These are phyloP conservation scores for Oncorhynchus keta DNA, from an alignment of 2,113 vertebrate genomes.

Conservation along the genomic window DNA sequence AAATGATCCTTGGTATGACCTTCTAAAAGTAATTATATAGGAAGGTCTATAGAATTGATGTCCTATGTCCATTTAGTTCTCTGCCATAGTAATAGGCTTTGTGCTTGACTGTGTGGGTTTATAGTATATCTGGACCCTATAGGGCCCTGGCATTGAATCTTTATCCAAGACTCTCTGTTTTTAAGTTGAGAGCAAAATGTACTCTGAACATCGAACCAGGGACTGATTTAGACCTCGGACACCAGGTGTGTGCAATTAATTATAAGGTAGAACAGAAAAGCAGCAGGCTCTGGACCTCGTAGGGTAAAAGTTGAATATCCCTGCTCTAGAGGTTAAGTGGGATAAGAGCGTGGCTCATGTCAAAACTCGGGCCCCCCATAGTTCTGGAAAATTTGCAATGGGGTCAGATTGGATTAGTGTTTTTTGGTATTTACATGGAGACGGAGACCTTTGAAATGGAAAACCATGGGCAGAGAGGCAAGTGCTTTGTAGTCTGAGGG, in stretches of 20 bases:
- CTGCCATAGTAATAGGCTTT: conserved; percentile 37
- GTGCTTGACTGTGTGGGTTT: conserved; percentile 42
- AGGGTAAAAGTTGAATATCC: too few relatives aligned
- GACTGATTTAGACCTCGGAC: too few relatives aligned
- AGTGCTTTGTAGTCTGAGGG: conserved; percentile 71
- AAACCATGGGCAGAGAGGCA: conserved; percentile 73
- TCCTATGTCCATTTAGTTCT: conserved; percentile 56
- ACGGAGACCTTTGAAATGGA: conserved; percentile 75
- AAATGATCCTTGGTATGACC: too few relatives aligned
- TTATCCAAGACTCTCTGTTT: conserved; percentile 52
- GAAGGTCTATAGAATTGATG: conserved; percentile 1
- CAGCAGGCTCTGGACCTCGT: too few relatives aligned
- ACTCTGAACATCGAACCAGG: too few relatives aligned
- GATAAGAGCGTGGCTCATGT: conserved; percentile 75
- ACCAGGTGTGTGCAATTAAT: too few relatives aligned
- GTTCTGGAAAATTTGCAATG: conserved; percentile 74
- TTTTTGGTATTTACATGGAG: conserved; percentile 76
- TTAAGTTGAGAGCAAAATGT: conserved; percentile 42
- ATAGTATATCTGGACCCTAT: conserved; percentile 42
- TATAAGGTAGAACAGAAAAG: too few relatives aligned
- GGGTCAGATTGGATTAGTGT: conserved; percentile 76
- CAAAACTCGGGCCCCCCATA: conserved; percentile 54
- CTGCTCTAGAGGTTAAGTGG: conserved; percentile 69
- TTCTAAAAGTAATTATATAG: too few relatives aligned
- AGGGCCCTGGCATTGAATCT: conserved; percentile 44